A percentile compares a stretch with the other conserved stretches of the same genome.
These are phyloP conservation scores for Lathamus discolor DNA, from an alignment of 2,113 vertebrate species.

Conservation along the genomic window DNA sequence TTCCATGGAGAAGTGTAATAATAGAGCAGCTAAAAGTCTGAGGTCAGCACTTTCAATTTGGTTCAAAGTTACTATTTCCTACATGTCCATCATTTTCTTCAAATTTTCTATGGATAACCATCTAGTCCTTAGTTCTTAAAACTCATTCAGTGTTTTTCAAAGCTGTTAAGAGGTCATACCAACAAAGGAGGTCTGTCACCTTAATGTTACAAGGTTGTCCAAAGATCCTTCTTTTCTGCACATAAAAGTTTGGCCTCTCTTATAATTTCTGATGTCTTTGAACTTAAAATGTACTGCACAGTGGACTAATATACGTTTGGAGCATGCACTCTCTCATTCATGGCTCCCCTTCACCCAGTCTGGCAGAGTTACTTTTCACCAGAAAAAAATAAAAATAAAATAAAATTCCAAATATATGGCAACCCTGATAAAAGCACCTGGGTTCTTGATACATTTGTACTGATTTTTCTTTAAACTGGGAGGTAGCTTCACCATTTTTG, in stretches of 20 bases:
- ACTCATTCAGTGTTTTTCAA: not conserved
- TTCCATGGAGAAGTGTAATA: not conserved
- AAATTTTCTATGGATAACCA: not conserved
- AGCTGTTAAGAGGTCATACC: not conserved
- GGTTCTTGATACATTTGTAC: not conserved
- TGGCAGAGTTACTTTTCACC: not conserved
- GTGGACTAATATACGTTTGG: not conserved
- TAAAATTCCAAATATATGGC: not conserved
- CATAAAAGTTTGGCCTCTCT: slow-evolving; percentile 1
- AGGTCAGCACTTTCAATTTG: not conserved
- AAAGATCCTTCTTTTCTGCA: slow-evolving; percentile 40
- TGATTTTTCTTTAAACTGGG: slow-evolving; percentile 28
- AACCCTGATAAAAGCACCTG: not conserved
- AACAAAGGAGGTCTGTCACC: not conserved
- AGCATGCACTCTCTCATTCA: not conserved
- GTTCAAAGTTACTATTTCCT: not conserved
- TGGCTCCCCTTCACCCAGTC: not conserved
- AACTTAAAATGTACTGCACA: not conserved
- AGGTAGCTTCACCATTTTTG: not conserved
- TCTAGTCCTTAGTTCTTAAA: not conserved
- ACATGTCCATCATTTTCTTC: not conserved
- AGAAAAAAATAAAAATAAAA: not conserved
- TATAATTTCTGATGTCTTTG: slow-evolving; percentile 13
- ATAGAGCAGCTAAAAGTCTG: not conserved
- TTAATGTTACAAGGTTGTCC: slow-evolving; percentile 15